Percentiles rank a stretch among this genome's conserved stretches.
Conservation (phyloP, 2,888 invertebrate species). For the Netelia inedita region DNA sequence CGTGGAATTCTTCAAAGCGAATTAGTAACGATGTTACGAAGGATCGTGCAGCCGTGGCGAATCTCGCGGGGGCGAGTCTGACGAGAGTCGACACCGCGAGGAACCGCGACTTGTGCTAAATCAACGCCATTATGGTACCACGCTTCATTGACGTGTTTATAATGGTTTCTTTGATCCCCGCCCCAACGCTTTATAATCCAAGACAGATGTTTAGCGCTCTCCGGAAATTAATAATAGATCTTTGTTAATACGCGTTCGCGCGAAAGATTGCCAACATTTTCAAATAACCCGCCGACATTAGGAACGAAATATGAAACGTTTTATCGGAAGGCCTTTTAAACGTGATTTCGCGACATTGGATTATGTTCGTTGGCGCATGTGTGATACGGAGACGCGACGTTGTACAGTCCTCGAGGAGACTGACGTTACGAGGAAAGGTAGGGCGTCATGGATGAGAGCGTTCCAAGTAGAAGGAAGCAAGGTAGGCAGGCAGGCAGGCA, state of each 20-base stretch:
- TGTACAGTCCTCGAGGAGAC: conserved; percentile 42
- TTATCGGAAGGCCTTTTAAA: no score
- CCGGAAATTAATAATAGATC: conserved; percentile 48
- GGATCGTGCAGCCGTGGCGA: not conserved
- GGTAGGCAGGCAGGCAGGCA: conserved; percentile 64
- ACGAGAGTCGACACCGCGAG: not conserved
- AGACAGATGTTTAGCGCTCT: conserved; percentile 47
- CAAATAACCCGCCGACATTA: not conserved
- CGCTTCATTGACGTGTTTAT: conserved; percentile 58
- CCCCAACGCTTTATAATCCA: conserved; percentile 29
- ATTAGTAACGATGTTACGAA: no score
- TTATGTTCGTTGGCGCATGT: conserved; percentile 5
- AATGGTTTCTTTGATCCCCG: conserved; percentile 54
- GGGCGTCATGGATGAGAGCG: conserved; percentile 84
- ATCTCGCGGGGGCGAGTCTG: conserved; percentile 21
- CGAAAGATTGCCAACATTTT: conserved; percentile 5
- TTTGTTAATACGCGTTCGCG: not conserved
- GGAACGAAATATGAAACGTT: no score
- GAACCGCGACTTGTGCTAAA: not conserved
- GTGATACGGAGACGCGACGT: conserved; percentile 33
- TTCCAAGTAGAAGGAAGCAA: conserved; percentile 78
- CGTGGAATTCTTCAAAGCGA: not conserved
- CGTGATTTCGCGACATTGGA: not conserved
- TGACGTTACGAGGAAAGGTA: conserved; percentile 80
- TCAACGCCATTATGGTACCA: conserved; percentile 36